These are phyloP conservation scores for Rhagonycha fulva DNA, from an alignment of 2,888 invertebrate species.

Conservation along the genomic window DNA sequence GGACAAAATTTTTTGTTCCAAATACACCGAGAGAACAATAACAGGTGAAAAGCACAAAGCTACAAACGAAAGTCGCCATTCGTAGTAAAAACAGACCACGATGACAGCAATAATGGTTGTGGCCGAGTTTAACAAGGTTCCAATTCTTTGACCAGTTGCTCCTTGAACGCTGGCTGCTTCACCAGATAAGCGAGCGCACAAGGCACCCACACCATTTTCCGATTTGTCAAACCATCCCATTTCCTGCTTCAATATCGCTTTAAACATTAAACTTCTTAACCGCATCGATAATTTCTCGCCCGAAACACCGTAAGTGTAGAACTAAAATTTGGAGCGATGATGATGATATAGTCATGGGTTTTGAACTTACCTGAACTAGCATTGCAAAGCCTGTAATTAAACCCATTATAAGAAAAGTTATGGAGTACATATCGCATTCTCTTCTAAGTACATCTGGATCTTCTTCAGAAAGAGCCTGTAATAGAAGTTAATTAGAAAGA, in stretches of 20 bases:
- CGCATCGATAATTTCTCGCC: constrained; percentile 80
- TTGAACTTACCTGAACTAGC: constrained; percentile 64
- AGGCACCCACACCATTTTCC: constrained; percentile 72
- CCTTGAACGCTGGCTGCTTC: constrained; percentile 82
- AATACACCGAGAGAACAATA: constrained; percentile 67
- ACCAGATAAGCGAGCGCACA: constrained; percentile 74
- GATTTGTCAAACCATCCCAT: constrained; percentile 76
- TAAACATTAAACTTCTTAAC: constrained; percentile 68
- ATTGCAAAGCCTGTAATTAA: constrained; percentile 65
- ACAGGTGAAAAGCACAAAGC: constrained; percentile 74
- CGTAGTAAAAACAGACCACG: constrained; percentile 68
- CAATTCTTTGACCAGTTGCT: constrained; percentile 82
- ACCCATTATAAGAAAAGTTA: constrained; percentile 71
- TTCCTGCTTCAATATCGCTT: constrained; percentile 72
- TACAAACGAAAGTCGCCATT: constrained; percentile 76
- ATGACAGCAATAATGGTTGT: constrained; percentile 70
- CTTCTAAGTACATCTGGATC: constrained; percentile 58
- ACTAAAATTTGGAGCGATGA: neutral
- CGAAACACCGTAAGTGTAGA: constrained; percentile 66
- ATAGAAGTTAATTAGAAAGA: constrained; percentile 34
- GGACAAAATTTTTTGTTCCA: constrained; percentile 68
- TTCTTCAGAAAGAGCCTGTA: constrained; percentile 57
- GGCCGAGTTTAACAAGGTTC: constrained; percentile 73
- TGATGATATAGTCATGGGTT: neutral
- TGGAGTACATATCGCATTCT: constrained; percentile 63